Percentiles rank a stretch among this genome's conserved stretches.
phyloP scores from a whole-genome alignment of 2,888 invertebrate species.

The Platycnemis pennipes region DNA sequence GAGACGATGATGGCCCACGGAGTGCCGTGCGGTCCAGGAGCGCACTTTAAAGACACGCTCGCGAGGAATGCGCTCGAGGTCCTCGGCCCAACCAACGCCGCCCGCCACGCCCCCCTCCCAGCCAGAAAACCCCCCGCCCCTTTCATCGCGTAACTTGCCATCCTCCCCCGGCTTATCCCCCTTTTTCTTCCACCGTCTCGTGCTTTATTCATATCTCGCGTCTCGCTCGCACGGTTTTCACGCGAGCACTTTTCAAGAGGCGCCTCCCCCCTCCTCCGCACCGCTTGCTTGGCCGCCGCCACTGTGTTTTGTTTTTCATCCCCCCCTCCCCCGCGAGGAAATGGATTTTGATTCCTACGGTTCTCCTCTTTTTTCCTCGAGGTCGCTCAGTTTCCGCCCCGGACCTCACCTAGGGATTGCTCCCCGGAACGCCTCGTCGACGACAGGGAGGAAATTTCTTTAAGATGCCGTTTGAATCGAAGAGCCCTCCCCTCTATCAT shows the following conservation, averaged over 20 bases:
- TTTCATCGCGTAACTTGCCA: background rate
- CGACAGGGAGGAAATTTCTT: background rate
- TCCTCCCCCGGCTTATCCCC: background rate
- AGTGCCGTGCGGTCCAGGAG: background rate
- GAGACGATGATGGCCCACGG: background rate
- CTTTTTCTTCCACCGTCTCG: conserved; percentile 20
- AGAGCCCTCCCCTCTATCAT: too few species aligned
- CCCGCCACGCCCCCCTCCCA: background rate
- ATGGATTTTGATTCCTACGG: background rate
- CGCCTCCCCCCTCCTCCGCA: background rate
- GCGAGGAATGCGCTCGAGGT: too few species aligned
- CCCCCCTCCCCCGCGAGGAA: background rate
- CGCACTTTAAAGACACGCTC: background rate
- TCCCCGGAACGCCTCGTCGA: background rate
- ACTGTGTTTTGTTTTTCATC: background rate
- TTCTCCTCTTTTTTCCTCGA: background rate
- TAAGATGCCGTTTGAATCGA: background rate
- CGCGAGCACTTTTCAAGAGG: conserved; percentile 10
- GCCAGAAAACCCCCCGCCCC: too few species aligned
- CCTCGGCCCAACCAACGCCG: background rate
- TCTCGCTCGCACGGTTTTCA: conserved; percentile 61
- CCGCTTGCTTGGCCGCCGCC: background rate
- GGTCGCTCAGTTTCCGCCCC: background rate
- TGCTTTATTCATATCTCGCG: conserved; percentile 69
- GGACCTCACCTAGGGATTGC: background rate